phyloP scores from a whole-genome alignment of 2,888 invertebrate species.

The Asteroscopus sphinx region DNA sequence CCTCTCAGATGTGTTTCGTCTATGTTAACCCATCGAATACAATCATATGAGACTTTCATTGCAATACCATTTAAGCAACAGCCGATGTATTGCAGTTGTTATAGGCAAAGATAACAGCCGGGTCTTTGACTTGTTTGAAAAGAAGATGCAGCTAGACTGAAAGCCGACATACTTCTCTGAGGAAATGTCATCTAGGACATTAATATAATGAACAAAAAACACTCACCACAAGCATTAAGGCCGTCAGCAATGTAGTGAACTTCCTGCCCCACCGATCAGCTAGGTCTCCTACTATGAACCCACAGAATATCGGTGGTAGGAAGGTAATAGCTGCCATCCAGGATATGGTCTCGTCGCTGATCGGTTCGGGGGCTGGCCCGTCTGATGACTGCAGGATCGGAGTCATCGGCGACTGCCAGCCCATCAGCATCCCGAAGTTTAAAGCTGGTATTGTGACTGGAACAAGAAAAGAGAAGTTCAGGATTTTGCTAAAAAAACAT shows the following conservation, averaged over 20 bases:
- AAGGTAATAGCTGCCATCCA: slow-evolving; percentile 90
- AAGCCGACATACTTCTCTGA: no score
- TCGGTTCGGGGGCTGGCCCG: slow-evolving; percentile 85
- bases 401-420: slow-evolving; percentile 90
- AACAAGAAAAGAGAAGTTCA: slow-evolving; percentile 38
- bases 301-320: slow-evolving; percentile 88
- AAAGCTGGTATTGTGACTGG: slow-evolving; percentile 89
- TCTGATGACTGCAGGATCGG: slow-evolving; percentile 81
- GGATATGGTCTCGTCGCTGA: slow-evolving; percentile 86
- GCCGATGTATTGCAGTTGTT: no score
- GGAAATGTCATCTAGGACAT: no score
- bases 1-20: no score
- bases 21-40: no score
- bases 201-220: no score
- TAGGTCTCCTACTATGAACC: slow-evolving; percentile 87
- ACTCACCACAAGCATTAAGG: slow-evolving; percentile 89
- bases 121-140: no score
- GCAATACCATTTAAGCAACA: no score
- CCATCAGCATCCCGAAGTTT: slow-evolving; percentile 89
- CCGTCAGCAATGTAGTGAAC: slow-evolving; percentile 85
- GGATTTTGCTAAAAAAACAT: background rate
- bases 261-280: slow-evolving; percentile 89
- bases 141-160: no score
- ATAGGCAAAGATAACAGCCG: no score
- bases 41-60: no score